These are phyloP conservation scores for Centroberyx gerrardi DNA, from an alignment of 2,797 vertebrate genomes.

Conservation along the genomic window DNA sequence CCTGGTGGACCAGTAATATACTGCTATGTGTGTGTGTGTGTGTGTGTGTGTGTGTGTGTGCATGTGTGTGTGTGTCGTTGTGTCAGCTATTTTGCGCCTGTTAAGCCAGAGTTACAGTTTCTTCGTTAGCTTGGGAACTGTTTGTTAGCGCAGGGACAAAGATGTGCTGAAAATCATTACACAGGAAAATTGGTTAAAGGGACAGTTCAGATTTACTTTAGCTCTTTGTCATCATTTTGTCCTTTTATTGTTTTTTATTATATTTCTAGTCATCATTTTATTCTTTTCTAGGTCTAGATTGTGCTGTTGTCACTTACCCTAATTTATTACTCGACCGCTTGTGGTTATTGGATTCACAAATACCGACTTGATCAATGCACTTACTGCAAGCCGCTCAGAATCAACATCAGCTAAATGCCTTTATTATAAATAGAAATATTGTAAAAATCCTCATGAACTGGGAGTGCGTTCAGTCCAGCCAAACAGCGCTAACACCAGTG, in stretches of 20 bases:
- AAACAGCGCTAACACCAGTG: no score
- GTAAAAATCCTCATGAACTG: no score
- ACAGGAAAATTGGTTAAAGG: conserved; percentile 61
- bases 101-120: conserved; percentile 84
- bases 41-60: conserved; percentile 20
- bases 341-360: conserved; percentile 1
- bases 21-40: conserved; percentile 45
- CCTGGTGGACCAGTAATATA: conserved; percentile 78
- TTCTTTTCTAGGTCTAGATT: not conserved
- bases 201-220: conserved; percentile 25
- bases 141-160: conserved; percentile 66
- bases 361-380: not conserved
- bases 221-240: not conserved
- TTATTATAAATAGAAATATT: no score
- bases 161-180: conserved; percentile 74
- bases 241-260: conserved; percentile 1
- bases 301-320: not conserved
- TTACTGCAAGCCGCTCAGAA: no score
- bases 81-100: conserved; percentile 84
- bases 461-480: no score
- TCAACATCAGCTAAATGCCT: no score
- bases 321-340: not conserved
- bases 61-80: conserved; percentile 36
- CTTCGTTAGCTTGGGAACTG: conserved; percentile 76
- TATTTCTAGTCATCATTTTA: not conserved